Evolutionary conservation across 2,113 vertebrate species (phyloP).

Genomic region (Brachypteracias leptosomus): DNA sequence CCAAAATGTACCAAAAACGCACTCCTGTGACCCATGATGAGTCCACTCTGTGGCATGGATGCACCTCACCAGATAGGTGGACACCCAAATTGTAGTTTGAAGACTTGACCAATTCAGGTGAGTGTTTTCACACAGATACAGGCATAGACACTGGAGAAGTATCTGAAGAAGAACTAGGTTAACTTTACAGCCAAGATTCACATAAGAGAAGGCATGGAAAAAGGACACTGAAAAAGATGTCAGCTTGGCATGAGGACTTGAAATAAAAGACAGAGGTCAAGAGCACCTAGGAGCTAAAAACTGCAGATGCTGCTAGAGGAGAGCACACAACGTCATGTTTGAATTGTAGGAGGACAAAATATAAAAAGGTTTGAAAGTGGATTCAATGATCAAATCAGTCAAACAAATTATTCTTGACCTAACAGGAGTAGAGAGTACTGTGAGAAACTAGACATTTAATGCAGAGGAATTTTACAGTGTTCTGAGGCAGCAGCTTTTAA

Average conservation of each 20-base stretch:
- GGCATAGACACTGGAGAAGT: background rate
- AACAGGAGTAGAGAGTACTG: background rate
- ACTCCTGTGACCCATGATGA: rapidly evolving
- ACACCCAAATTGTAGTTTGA: background rate
- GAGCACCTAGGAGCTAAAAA: background rate
- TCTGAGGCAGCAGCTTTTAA: background rate
- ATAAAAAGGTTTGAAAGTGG: background rate
- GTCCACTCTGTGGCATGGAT: background rate
- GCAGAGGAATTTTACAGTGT: background rate
- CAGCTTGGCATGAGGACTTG: background rate
- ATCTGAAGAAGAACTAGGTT: background rate
- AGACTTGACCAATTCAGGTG: background rate
- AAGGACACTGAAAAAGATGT: background rate
- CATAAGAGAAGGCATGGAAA: background rate
- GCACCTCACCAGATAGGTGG: background rate
- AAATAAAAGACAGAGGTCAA: background rate
- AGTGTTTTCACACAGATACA: background rate
- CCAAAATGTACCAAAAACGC: background rate
- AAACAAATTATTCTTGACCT: background rate
- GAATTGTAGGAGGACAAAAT: background rate
- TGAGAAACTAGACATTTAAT: background rate
- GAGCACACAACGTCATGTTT: background rate
- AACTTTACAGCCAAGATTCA: background rate
- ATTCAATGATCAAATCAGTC: background rate
- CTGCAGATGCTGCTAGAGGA: background rate